Base-by-base conservation (phyloP, 2,888 invertebrate genomes). In the Drosophila pseudotakahashii region DNA sequence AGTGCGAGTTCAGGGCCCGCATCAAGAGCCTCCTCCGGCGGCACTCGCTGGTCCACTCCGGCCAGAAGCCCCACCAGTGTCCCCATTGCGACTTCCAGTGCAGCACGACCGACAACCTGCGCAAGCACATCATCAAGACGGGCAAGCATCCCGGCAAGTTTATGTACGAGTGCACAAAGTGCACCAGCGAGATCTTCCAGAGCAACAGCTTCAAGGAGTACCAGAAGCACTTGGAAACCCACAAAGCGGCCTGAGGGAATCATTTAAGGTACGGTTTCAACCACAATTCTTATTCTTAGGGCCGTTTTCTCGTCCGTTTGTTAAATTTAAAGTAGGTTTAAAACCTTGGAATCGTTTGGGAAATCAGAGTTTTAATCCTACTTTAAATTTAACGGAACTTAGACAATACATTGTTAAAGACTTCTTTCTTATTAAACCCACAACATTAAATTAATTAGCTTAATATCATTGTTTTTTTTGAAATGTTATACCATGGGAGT, bases 21-120 rank as follows among this genome's bases (percentile, higher is more conserved):
- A 93, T 94, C 71, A 92, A 94, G 7, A 94, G 95, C 30, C 96
- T 96, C 90, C 92, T 98, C 80, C 95, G 94, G 86, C 94, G 97
- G 51, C 98, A 98, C 91, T 93, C 95, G 90, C 93, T 96, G 26
- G 64, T 73, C 7, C 98, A 98, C 90, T 95, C 95, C 5, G 96
- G 96, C 4, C 93, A 94, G 36, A 97, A 97, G 90, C 97, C 98
- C 0, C 98, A 96, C 92, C 93, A 93, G 57, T 98, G 98, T 92
- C 96, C 96, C 0, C 95, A 97, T 90, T 98, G 98, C 90, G 85
- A 93, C 30, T 96, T 95, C 83, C 94, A 94, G 6, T 96, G 96
- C 91, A 97, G 96, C 75, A 95, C 92, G 19, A 91, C 96, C 95
- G 98, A 97, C 90, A 98, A 98, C 91, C 94, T 98, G 11, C 94